Evolutionary conservation across 2,888 invertebrate species (phyloP), one percentile per base, ranked within the genome.

Genomic region (Toxonevra muliebris): DNA sequence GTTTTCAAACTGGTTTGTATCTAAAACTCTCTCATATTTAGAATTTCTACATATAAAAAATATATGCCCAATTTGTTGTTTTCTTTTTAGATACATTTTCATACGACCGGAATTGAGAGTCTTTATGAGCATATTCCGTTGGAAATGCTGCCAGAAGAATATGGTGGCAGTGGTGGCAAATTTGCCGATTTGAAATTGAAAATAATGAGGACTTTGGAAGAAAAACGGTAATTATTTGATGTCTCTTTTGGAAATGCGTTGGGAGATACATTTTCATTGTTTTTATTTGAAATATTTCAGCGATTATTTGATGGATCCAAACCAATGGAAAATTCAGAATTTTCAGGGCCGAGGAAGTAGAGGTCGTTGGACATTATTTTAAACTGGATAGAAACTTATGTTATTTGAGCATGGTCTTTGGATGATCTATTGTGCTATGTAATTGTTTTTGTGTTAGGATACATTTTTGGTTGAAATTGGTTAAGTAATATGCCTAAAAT

Each of bases 91-190:
- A 87, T 91, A 53, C 89, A 90, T 75, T 91, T 91, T 82, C 91
- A 92, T 80, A 87, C 88, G 59, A 88, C 89, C 0, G 89, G 89
- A 71, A 87, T 91, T 0, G 88, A 88, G 0, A 88, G 90, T 0
- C 78, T 92, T 0, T 89, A 88, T 76, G 86, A 89, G 52, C 88
- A 87, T 76, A 86, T 92, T 42, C 89, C 91, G 3, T 77, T 76
- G 12, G 68, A 66, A 0, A 76, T 82, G 76, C 65, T 82, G 55
- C 82, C 82, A 12, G 74, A 77, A 40, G 82, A 82, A 70, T 82
- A 82, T 69, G 82, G 82, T 15, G 82, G 82, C 4, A 64, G 65
- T 10, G 80, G 79, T 10, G 82, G 82, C 0, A 69, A 77, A 10
- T 63, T 82, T 61, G 68, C 66, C 4, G 87, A 88, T 57, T 86